Conservation (phyloP, 2,113 vertebrate species). For the Alouatta palliata region DNA sequence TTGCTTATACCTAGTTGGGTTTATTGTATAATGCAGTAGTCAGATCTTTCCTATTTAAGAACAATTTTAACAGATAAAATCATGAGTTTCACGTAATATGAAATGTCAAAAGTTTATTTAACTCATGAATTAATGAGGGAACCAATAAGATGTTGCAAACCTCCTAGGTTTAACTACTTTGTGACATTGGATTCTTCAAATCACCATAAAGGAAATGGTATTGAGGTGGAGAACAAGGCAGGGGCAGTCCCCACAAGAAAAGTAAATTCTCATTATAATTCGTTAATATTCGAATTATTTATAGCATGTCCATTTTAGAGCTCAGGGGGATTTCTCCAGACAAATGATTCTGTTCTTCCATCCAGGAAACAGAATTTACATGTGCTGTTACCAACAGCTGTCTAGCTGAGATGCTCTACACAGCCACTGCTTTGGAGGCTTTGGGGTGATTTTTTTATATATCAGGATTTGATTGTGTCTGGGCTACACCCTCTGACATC, state of each 20-base stretch:
- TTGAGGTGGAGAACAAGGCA: background rate
- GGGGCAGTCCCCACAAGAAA: background rate
- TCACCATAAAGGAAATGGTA: background rate
- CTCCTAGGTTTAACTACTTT: too few relatives aligned
- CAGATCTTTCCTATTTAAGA: background rate
- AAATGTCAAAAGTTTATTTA: background rate
- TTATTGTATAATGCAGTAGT: background rate
- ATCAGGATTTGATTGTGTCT: background rate
- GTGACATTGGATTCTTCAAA: too few relatives aligned
- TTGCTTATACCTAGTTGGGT: background rate
- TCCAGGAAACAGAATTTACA: background rate
- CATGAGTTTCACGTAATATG: background rate
- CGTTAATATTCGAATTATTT: background rate
- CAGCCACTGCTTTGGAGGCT: background rate
- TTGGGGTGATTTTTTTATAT: background rate
- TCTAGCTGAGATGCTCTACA: background rate
- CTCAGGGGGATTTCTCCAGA: background rate
- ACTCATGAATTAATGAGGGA: constrained; percentile 2
- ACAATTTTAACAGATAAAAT: constrained; percentile 27
- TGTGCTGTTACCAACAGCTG: background rate
- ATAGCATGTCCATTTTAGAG: constrained; percentile 10
- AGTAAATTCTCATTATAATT: background rate
- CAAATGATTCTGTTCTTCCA: background rate
- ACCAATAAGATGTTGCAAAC: background rate
- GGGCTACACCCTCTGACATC: constrained; percentile 27